Base-by-base conservation (phyloP, 2,113 vertebrate species). In the Neolamprologus devosi region DNA sequence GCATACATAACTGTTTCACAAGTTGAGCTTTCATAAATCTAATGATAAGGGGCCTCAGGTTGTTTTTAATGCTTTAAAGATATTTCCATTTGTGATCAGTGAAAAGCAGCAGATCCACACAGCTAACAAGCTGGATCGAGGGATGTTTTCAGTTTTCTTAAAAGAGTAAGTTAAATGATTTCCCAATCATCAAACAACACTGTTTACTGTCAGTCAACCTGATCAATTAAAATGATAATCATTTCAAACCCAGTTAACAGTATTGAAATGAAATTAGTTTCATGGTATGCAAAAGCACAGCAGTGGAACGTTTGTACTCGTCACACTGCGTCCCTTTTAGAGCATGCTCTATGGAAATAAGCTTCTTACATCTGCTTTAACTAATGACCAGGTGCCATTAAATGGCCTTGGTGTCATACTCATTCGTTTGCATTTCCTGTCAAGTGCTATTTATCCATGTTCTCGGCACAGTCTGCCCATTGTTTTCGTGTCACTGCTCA, bases 351-450 rank as follows among this genome's bases (percentile, higher is more conserved):
- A 23, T 88, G 26, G 37, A 82, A 81, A 82, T 45, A 9, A 73
- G 79, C 63, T 8, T 13, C 26, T 58, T 81, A 51, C 82, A 83
- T 92, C 6, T 68, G 26, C 78, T 91, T 89, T 33, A 82, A 49
- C 82, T 88, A 87, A 88, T 51, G 80, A 89, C 88, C 82, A 92
- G 80, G 92, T 92, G 87, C 54, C 73, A 68, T 83, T 85, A 85
- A 89, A 88, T 55, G 45, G 86, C 51, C 87, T 90, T 83, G 40
- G 81, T 91, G 88, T 91, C 88, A 68, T 40, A 45, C 82, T 88
- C 57, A 21, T 84, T 93, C 78, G 91, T 94, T 88, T 93, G 65
- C 87, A 90, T 94, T 93, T 95, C 93, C 90, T 90, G 83, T 83
- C 7, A 81, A 86, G 33, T 80, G 82, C 70, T 68, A 65, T 88